Evolutionary conservation across 2,888 invertebrate genomes (phyloP).

Genomic region (Aspidiotus rigidus): DNA sequence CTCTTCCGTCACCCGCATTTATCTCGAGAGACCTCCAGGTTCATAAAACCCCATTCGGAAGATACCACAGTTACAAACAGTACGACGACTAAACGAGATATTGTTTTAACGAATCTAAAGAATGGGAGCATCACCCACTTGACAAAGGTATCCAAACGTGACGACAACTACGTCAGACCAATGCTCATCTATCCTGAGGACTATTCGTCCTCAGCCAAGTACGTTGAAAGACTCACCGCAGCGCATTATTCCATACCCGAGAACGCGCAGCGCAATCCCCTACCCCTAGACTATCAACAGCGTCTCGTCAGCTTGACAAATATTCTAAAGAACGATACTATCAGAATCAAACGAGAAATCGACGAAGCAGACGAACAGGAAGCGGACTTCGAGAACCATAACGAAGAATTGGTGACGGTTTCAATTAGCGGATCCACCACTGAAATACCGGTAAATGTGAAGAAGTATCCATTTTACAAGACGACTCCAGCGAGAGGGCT

Average conservation of each 20-base stretch:
- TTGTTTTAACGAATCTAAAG: slow-evolving; percentile 4
- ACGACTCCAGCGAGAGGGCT: slow-evolving; percentile 40
- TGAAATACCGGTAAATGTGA: slow-evolving; percentile 36
- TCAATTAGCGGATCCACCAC: slow-evolving; percentile 37
- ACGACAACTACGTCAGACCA: slow-evolving; percentile 27
- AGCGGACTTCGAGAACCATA: background rate
- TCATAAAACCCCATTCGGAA: background rate
- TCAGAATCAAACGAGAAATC: slow-evolving; percentile 20
- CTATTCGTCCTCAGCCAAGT: slow-evolving; percentile 35
- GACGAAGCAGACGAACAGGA: background rate
- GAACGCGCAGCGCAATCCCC: slow-evolving; percentile 34
- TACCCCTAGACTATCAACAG: slow-evolving; percentile 36
- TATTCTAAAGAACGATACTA: slow-evolving; percentile 36
- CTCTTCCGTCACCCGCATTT: slow-evolving; percentile 24
- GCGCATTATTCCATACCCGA: slow-evolving; percentile 37
- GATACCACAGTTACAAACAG: slow-evolving; percentile 1
- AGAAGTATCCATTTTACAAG: slow-evolving; percentile 60
- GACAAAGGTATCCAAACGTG: slow-evolving; percentile 29
- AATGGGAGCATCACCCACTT: slow-evolving; percentile 9
- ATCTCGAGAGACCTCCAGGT: slow-evolving; percentile 18
- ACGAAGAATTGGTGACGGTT: slow-evolving; percentile 34
- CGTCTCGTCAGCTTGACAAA: slow-evolving; percentile 37
- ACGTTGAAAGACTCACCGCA: slow-evolving; percentile 39
- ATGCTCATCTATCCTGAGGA: slow-evolving; percentile 32
- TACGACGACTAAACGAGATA: slow-evolving; percentile 11